Percentiles rank a stretch among this genome's conserved stretches.
phyloP scores from a whole-genome alignment of 2,113 vertebrate species.

The Phasianus colchicus region DNA sequence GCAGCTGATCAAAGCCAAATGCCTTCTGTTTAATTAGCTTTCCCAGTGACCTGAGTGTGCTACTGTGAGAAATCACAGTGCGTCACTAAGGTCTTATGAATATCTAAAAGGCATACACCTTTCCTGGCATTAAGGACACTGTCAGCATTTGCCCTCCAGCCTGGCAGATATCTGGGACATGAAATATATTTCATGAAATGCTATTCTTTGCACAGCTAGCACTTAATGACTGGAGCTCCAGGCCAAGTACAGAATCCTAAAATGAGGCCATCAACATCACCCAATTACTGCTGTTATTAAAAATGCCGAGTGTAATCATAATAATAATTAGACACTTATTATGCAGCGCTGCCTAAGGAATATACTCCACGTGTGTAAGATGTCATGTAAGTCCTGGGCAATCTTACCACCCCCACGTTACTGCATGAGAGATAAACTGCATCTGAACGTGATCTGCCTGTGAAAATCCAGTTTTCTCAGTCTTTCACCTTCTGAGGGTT shows the following conservation, averaged over 20 bases:
- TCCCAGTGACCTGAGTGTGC: constrained; percentile 25
- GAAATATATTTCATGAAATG: neutral
- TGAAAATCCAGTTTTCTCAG: constrained; percentile 23
- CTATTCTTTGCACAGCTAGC: constrained; percentile 47
- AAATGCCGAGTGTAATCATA: constrained; percentile 70
- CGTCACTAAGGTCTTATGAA: neutral
- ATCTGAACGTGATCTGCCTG: constrained; percentile 4
- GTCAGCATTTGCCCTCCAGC: constrained; percentile 10
- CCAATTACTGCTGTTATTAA: constrained; percentile 71
- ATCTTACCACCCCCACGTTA: constrained; percentile 38
- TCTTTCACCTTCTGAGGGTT: neutral
- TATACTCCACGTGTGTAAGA: constrained; percentile 30
- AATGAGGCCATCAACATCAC: constrained; percentile 70
- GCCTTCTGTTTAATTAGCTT: constrained; percentile 45
- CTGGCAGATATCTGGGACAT: neutral
- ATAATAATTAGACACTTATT: constrained; percentile 68
- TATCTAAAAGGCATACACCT: neutral
- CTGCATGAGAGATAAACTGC: constrained; percentile 20
- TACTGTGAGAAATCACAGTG: constrained; percentile 5
- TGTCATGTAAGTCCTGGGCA: constrained; percentile 45
- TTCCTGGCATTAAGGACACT: neutral
- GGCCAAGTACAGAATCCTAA: constrained; percentile 44
- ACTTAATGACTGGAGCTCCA: constrained; percentile 62
- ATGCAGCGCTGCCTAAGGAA: constrained; percentile 56
- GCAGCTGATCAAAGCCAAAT: constrained; percentile 61